Evolutionary conservation across 2,888 invertebrate species (phyloP).

Genomic region (Tenodera sinensis): DNA sequence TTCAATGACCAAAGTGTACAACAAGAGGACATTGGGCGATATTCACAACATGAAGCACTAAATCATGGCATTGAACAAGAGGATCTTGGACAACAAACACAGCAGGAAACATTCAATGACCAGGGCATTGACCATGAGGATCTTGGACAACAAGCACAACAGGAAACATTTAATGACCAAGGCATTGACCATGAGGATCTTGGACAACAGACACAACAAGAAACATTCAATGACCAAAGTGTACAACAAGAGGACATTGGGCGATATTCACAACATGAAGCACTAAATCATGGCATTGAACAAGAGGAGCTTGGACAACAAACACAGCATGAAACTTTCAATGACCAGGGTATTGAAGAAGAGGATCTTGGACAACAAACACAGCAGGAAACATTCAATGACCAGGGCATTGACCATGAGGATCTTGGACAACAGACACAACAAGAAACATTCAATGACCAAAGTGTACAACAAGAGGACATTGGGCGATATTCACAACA

Average conservation of each 20-base stretch:
- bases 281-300: background rate
- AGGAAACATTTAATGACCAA: background rate
- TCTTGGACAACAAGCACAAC: constrained; percentile 32
- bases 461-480: constrained; percentile 22
- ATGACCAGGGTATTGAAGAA: constrained; percentile 40
- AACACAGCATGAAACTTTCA: constrained; percentile 38
- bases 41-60: constrained; percentile 6
- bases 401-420: constrained; percentile 28
- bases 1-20: constrained; percentile 40
- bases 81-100: background rate
- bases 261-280: constrained; percentile 24
- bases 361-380: constrained; percentile 35
- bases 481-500: constrained; percentile 18
- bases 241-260: constrained; percentile 31
- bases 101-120: constrained; percentile 40
- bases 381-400: background rate
- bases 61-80: background rate
- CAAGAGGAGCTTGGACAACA: background rate
- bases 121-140: constrained; percentile 39
- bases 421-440: constrained; percentile 31
- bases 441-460: constrained; percentile 27
- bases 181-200: constrained; percentile 29
- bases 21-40: constrained; percentile 11
- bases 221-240: constrained; percentile 34
- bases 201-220: constrained; percentile 33